These are phyloP conservation scores for Burhinus bistriatus DNA, from an alignment of 2,113 vertebrate species.

Conservation along the genomic window DNA sequence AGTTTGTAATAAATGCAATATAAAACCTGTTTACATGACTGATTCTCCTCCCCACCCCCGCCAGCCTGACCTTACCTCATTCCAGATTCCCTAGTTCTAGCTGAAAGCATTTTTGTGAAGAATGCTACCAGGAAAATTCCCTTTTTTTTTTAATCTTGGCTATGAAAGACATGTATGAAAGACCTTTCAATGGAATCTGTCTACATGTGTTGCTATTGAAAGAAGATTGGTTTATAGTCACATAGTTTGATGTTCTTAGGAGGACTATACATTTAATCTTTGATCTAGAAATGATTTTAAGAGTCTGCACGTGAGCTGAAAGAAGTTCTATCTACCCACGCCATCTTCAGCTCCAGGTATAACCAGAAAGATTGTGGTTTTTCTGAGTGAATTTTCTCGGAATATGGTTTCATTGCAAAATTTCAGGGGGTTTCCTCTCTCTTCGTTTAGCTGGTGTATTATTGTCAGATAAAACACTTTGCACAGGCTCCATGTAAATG, in stretches of 20 bases:
- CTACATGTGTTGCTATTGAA: conserved; percentile 11
- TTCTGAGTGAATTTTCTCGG: not conserved
- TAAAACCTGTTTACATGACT: conserved; percentile 50
- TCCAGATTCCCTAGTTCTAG: conserved; percentile 18
- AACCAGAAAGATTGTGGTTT: not conserved
- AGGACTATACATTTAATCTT: conserved; percentile 19
- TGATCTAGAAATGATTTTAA: not conserved
- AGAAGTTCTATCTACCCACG: not conserved
- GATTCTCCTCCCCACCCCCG: not conserved
- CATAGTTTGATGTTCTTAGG: not conserved
- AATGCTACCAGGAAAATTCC: conserved; percentile 28
- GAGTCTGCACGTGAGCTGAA: not conserved
- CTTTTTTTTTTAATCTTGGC: conserved; percentile 19
- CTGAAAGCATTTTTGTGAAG: conserved; percentile 45
- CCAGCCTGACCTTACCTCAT: conserved; percentile 26
- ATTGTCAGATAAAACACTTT: not conserved
- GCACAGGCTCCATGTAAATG: not conserved
- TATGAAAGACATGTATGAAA: conserved; percentile 8
- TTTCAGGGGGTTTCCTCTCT: not conserved
- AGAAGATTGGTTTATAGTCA: not conserved
- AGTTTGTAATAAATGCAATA: conserved; percentile 51
- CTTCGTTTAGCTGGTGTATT: not conserved
- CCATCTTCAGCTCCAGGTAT: not conserved
- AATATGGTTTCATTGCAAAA: not conserved
- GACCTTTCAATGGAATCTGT: conserved; percentile 3